Evolutionary conservation across 2,113 vertebrate genomes (phyloP).

Genomic region (Coryphaenoides rupestris): DNA sequence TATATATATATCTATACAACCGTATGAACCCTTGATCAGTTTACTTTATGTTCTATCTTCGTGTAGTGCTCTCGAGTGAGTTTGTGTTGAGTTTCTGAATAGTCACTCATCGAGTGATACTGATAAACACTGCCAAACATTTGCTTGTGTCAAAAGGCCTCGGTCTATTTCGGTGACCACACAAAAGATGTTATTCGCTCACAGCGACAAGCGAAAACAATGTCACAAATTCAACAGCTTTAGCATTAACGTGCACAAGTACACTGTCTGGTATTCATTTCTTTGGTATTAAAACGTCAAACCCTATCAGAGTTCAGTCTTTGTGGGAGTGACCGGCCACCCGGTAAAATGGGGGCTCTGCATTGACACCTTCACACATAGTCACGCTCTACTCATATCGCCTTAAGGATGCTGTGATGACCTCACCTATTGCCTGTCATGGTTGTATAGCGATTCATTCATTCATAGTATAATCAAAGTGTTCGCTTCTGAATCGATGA

Average conservation of each 20-base stretch:
- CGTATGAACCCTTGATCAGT: slow-evolving; percentile 28
- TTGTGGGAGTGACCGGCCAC: slow-evolving; percentile 13
- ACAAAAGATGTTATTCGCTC: slow-evolving; percentile 1
- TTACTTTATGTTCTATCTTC: slow-evolving; percentile 33
- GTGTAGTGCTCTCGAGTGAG: slow-evolving; percentile 16
- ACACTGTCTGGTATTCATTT: slow-evolving; percentile 25
- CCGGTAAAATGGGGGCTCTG: slow-evolving; percentile 41
- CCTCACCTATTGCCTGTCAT: slow-evolving; percentile 23
- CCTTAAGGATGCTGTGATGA: slow-evolving; percentile 46
- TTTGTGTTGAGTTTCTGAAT: slow-evolving; percentile 16
- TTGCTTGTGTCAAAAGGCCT: slow-evolving; percentile 44
- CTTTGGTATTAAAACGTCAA: slow-evolving; percentile 21
- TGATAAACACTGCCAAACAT: slow-evolving; percentile 51
- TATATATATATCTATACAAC: slow-evolving; percentile 36
- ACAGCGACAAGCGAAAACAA: too few species aligned
- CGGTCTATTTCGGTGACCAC: slow-evolving; percentile 34
- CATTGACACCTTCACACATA: slow-evolving; percentile 30
- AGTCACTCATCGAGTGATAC: slow-evolving; percentile 20
- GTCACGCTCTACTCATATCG: slow-evolving; percentile 36
- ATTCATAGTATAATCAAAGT: slow-evolving; percentile 9
- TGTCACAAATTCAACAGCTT: too few species aligned
- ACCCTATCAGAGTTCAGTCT: slow-evolving; percentile 11
- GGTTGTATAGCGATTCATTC: slow-evolving; percentile 26
- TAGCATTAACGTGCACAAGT: slow-evolving; percentile 5
- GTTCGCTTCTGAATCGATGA: slow-evolving; percentile 37